Conservation (phyloP, 2,888 invertebrate species). For the Drosophila maculinotata region DNA sequence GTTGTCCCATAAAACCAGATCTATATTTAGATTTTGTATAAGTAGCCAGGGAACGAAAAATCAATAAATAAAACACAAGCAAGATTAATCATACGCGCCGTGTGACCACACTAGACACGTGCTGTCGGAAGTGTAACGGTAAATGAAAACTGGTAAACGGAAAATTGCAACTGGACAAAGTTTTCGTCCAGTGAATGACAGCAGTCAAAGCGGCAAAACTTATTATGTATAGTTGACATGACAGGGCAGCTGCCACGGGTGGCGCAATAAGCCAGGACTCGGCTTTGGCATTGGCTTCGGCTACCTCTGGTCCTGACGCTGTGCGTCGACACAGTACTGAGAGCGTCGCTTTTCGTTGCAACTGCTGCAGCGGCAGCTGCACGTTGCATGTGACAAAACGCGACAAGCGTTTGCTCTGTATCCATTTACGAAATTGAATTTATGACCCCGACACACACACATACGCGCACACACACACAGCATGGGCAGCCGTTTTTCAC, state of each 20-base stretch:
- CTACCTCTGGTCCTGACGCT: constrained; percentile 17
- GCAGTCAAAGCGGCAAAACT: constrained; percentile 47
- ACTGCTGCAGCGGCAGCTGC: constrained; percentile 37
- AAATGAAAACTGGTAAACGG: constrained; percentile 10
- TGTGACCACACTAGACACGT: constrained; percentile 27
- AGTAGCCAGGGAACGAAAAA: constrained; percentile 19
- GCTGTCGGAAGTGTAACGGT: not conserved
- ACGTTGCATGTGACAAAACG: constrained; percentile 74
- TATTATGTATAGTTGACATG: constrained; percentile 55
- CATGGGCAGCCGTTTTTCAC: constrained; percentile 38
- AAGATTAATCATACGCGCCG: constrained; percentile 36
- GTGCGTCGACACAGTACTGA: constrained; percentile 23
- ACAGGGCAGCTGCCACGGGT: constrained; percentile 35
- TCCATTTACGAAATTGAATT: constrained; percentile 75
- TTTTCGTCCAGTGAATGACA: constrained; percentile 37
- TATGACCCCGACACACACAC: constrained; percentile 52
- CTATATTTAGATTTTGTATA: constrained; percentile 17
- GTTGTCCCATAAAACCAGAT: not conserved
- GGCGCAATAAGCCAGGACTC: constrained; percentile 26
- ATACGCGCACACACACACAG: constrained; percentile 1
- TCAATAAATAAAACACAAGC: constrained; percentile 38
- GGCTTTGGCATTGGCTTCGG: not conserved
- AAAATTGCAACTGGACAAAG: constrained; percentile 34
- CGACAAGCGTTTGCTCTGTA: constrained; percentile 48
- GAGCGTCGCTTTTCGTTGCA: constrained; percentile 4